Evolutionary conservation across 1,140 invertebrate genomes (phyloP).

Genomic region (Solen grandis): DNA sequence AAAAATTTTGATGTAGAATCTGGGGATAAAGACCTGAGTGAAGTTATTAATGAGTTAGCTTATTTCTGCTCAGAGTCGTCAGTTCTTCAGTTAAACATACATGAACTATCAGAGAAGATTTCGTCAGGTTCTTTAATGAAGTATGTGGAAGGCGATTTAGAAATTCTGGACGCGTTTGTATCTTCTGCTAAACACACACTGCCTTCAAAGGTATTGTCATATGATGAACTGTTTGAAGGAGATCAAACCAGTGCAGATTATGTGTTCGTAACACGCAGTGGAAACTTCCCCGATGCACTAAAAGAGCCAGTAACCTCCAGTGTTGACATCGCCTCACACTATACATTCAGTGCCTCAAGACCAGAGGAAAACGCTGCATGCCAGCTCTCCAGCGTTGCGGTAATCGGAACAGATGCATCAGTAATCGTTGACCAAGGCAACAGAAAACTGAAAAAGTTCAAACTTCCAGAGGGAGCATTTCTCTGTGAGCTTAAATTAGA

Average conservation of each 20-base stretch:
- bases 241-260: slow-evolving; percentile 39
- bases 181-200: slow-evolving; percentile 1
- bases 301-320: background rate
- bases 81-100: slow-evolving; percentile 28
- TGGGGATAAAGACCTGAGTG: background rate
- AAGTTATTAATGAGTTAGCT: slow-evolving; percentile 6
- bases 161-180: slow-evolving; percentile 39
- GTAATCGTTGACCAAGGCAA: slow-evolving; percentile 47
- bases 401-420: slow-evolving; percentile 11
- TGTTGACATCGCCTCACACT: slow-evolving; percentile 5
- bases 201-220: slow-evolving; percentile 8
- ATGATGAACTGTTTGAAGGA: slow-evolving; percentile 1
- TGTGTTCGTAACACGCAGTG: slow-evolving; percentile 35
- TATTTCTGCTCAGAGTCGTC: slow-evolving; percentile 25
- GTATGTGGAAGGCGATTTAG: slow-evolving; percentile 34
- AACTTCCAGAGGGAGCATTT: slow-evolving; percentile 51
- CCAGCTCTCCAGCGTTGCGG: slow-evolving; percentile 35
- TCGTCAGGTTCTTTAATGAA: slow-evolving; percentile 36
- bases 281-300: slow-evolving; percentile 23
- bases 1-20: slow-evolving; percentile 21
- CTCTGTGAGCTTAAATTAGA: slow-evolving; percentile 19
- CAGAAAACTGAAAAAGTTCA: slow-evolving; percentile 51
- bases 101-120: slow-evolving; percentile 25
- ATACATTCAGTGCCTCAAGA: slow-evolving; percentile 31
- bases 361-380: slow-evolving; percentile 27